A percentile compares a stretch with the other conserved stretches of the same genome.
phyloP scores from a whole-genome alignment of 2,888 invertebrate genomes.

The Melinopterus prodromus region DNA sequence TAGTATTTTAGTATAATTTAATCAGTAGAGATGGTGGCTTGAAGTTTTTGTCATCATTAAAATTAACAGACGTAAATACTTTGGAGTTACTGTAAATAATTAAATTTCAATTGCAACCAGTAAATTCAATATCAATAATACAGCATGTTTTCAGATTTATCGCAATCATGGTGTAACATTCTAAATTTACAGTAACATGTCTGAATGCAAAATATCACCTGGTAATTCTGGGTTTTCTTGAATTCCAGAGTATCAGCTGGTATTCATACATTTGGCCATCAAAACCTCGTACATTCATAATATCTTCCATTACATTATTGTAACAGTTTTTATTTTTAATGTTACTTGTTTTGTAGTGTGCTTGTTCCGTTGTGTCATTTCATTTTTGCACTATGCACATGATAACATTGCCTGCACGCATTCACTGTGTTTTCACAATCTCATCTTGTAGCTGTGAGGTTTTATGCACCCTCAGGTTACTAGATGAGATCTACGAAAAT shows the following conservation, averaged over 20 bases:
- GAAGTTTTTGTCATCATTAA: background rate
- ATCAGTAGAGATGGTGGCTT: too few relatives aligned
- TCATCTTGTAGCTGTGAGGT: constrained; percentile 99
- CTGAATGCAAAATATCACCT: constrained; percentile 92
- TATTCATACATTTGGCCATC: constrained; percentile 66
- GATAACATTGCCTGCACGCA: constrained; percentile 38
- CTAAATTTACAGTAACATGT: constrained; percentile 42
- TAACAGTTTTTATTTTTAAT: constrained; percentile 8
- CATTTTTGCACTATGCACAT: constrained; percentile 34
- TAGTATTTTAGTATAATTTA: background rate
- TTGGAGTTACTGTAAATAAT: background rate
- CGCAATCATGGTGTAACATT: background rate
- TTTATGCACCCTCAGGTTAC: constrained; percentile 77
- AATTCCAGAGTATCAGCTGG: constrained; percentile 88
- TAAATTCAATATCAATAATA: background rate
- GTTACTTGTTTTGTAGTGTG: constrained; percentile 42
- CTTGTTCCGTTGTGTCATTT: constrained; percentile 32
- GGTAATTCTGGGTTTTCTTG: constrained; percentile 91
- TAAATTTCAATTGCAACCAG: background rate
- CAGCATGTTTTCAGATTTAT: background rate
- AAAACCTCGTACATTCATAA: constrained; percentile 48
- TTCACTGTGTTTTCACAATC: constrained; percentile 81
- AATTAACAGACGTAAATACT: background rate
- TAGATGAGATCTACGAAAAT: constrained; percentile 82
- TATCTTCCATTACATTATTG: constrained; percentile 4